A percentile compares a stretch with the other conserved stretches of the same genome.
Evolutionary conservation across 2,888 invertebrate species (phyloP).

Genomic region (Epistrophella euchroma): DNA sequence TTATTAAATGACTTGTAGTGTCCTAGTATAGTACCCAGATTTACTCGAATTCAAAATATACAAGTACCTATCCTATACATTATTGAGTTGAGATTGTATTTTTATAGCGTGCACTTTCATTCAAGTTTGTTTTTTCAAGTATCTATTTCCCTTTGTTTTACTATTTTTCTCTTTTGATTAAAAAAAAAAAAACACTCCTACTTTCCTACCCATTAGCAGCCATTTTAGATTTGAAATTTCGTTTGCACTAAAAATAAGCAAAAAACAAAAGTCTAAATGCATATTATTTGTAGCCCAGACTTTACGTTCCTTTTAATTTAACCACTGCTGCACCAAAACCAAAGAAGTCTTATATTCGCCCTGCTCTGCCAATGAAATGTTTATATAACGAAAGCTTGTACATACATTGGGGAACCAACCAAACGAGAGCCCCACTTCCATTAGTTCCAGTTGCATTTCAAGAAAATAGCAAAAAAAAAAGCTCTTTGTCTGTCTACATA

Average conservation of each 20-base stretch:
- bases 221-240: conserved; percentile 15
- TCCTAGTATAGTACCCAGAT: too few relatives aligned
- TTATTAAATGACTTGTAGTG: too few relatives aligned
- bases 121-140: neutral
- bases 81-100: too few relatives aligned
- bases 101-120: too few relatives aligned
- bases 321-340: conserved; percentile 22
- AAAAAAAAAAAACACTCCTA: neutral
- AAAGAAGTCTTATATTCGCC: conserved; percentile 57
- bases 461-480: conserved; percentile 49
- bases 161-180: neutral
- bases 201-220: neutral
- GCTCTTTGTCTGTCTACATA: conserved; percentile 20
- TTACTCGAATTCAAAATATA: too few relatives aligned
- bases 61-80: too few relatives aligned
- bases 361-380: conserved; percentile 60
- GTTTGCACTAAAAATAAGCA: neutral
- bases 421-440: conserved; percentile 48
- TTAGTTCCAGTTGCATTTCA: conserved; percentile 67
- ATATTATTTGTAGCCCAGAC: neutral
- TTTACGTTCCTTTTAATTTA: neutral
- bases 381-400: conserved; percentile 59
- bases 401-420: conserved; percentile 61
- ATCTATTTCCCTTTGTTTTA: neutral
- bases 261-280: neutral